Conservation (phyloP, 2,888 invertebrate genomes). For the Drosophila leonis region DNA sequence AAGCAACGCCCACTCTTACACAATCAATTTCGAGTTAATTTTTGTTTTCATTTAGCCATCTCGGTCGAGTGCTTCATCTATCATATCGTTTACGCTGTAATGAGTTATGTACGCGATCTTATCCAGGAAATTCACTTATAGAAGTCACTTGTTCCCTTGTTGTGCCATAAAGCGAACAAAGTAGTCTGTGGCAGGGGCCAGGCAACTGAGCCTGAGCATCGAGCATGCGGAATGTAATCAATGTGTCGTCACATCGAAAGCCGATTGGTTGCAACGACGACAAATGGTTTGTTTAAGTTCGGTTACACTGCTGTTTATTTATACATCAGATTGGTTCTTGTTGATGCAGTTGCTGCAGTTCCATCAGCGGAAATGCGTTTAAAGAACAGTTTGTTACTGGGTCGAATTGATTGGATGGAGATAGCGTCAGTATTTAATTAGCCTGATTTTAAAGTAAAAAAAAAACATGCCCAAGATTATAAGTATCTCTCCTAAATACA, state of each 20-base stretch:
- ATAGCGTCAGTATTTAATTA: conserved; percentile 40
- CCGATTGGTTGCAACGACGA: conserved; percentile 51
- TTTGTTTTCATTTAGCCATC: not conserved
- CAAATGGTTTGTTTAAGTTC: conserved; percentile 78
- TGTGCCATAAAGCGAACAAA: conserved; percentile 4
- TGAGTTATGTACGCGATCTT: conserved; percentile 81
- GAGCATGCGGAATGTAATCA: conserved; percentile 68
- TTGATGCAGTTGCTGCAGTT: conserved; percentile 27
- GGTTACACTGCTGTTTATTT: conserved; percentile 70
- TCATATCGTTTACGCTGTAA: conserved; percentile 70
- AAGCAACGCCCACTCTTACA: not conserved
- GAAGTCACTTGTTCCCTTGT: conserved; percentile 30
- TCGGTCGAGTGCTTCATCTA: conserved; percentile 13
- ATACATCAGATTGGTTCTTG: conserved; percentile 60
- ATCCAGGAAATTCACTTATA: conserved; percentile 68
- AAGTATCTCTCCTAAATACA: not conserved
- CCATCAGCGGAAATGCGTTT: conserved; percentile 68
- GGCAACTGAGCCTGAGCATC: conserved; percentile 35
- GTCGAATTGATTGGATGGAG: conserved; percentile 15
- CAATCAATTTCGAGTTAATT: conserved; percentile 9
- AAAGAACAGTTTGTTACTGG: conserved; percentile 44
- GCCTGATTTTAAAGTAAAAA: conserved; percentile 22
- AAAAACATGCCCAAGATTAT: not conserved
- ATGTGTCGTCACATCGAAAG: conserved; percentile 75
- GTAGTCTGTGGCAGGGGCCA: conserved; percentile 2